These are phyloP conservation scores for Asbolus verrucosus DNA, from an alignment of 1,140 invertebrate species.

Conservation along the genomic window DNA sequence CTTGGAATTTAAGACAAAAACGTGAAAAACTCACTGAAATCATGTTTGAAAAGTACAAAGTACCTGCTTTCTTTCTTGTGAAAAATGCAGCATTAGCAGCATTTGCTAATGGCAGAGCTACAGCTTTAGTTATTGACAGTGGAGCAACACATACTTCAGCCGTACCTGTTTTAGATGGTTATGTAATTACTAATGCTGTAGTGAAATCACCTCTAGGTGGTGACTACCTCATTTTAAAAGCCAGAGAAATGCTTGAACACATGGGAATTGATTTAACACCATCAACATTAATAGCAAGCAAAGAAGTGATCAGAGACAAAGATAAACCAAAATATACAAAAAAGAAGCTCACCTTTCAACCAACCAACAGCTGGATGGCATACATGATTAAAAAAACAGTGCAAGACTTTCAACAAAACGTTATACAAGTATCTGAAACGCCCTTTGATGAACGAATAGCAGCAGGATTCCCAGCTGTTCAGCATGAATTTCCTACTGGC, in stretches of 20 bases:
- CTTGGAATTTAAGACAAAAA: constrained; percentile 90
- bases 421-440: constrained; percentile 83
- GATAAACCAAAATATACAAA: constrained; percentile 85
- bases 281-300: constrained; percentile 81
- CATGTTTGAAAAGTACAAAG: constrained; percentile 97
- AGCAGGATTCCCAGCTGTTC: constrained; percentile 84
- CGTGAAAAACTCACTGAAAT: constrained; percentile 92
- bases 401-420: constrained; percentile 86
- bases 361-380: constrained; percentile 87
- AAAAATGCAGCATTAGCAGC: constrained; percentile 95
- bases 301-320: constrained; percentile 86
- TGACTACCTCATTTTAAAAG: constrained; percentile 91
- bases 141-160: constrained; percentile 95
- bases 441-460: constrained; percentile 86
- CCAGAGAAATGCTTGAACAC: constrained; percentile 81
- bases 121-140: constrained; percentile 92
- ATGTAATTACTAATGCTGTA: constrained; percentile 90
- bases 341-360: constrained; percentile 83
- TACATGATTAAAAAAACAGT: constrained; percentile 87
- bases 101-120: constrained; percentile 93
- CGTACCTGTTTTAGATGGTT: constrained; percentile 91
- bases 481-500: constrained; percentile 95
- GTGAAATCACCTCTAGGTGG: constrained; percentile 90
- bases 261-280: constrained; percentile 89
- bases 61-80: constrained; percentile 94